Evolutionary conservation across 2,113 vertebrate genomes (phyloP), one percentile per base, ranked within the genome.

Genomic region (Trogon surrucura): DNA sequence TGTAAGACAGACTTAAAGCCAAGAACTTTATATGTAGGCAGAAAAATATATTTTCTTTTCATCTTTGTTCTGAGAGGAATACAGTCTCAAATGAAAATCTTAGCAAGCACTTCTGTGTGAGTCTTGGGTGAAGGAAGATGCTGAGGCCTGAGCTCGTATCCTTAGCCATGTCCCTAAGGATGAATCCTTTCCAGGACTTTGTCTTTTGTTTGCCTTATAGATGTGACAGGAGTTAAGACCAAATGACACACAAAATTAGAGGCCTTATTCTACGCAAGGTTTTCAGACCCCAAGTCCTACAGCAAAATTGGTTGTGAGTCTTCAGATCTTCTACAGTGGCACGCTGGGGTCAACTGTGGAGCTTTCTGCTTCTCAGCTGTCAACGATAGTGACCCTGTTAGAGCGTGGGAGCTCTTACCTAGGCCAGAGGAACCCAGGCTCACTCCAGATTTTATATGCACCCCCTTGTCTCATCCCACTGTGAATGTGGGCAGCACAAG

Each of bases 61-160:
- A 10, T 88, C 36, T 81, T 64, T 74, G 4, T 78, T 93, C 20
- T 53, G 10, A 86, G 34, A 73, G 13, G 30, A 83, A 44, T 61
- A 50, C 11, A 34, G 6, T 70, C 29, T 83, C 38, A 69, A 80
- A 88, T 64, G 16, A 84, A 81, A 89, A 69, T 21, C 62, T 65
- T 57, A 74, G 21, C 11, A 21, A 73, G 15, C 1, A 1, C 14
- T 75, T 30, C 54, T 72, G 14, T 60, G 32, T 0, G 0, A 25
- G n/a, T 74, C 26, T 26, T 67, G 32, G 25, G 32, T 50, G 14
- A 16, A 91, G 6, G 14, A 91, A 69, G 48, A 54, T 56, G 6
- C 17, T 85, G 54, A 4, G 4, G 9, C 26, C 27, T 32, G 21
- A 38, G 19, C 64, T 53, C 16, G 1, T 47, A 19, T 61, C 25